A percentile compares a stretch with the other conserved stretches of the same genome.
Conservation (phyloP, 2,797 vertebrate genomes). For the Tarsius wallacei region DNA sequence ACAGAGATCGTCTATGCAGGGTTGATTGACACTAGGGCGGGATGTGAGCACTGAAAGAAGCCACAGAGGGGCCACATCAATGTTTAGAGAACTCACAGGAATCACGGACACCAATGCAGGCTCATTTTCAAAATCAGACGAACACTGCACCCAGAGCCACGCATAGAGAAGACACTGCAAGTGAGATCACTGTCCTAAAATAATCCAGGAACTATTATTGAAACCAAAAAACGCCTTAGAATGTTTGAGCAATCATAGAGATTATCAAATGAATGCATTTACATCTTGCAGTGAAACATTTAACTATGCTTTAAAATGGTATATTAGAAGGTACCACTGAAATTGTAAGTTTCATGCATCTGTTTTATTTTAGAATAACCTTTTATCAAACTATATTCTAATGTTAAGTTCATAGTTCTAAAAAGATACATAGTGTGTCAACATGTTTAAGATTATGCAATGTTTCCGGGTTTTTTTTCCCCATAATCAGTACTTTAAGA, state of each 20-base stretch:
- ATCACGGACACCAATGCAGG: neutral
- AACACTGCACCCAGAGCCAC: neutral
- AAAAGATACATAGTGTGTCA: neutral
- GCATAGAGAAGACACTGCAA: neutral
- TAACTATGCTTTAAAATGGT: neutral
- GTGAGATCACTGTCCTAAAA: neutral
- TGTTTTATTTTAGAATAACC: neutral
- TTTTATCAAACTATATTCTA: neutral
- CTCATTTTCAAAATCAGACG: neutral
- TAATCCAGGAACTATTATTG: neutral
- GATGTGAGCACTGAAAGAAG: neutral
- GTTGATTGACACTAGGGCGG: neutral
- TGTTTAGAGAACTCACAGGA: neutral
- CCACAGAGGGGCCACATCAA: neutral
- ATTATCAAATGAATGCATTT: neutral
- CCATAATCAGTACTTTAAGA: slow-evolving; percentile 25
- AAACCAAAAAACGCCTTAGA: slow-evolving; percentile 13
- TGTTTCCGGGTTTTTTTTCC: neutral
- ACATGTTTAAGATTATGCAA: neutral
- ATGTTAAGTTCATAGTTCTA: neutral
- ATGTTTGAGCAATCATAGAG: neutral
- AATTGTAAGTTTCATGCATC: neutral
- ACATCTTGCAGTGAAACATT: neutral
- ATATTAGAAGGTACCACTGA: neutral
- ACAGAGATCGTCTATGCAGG: neutral